phyloP scores from a whole-genome alignment of 2,888 invertebrate genomes.

The Apamea epomidion region DNA sequence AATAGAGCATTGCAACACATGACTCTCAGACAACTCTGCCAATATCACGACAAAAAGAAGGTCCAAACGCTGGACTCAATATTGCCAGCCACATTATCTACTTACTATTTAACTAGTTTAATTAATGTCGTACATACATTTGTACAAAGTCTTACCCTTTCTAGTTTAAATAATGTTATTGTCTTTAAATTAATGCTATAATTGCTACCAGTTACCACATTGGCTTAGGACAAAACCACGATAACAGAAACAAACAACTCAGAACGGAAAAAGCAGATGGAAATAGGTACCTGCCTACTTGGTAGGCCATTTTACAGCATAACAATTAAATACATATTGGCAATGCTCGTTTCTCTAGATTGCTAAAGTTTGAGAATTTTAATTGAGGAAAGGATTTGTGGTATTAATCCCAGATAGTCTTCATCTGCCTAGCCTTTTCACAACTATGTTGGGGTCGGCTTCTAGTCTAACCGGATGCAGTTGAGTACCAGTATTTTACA shows the following conservation, averaged over 20 bases:
- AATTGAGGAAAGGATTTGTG: conserved; percentile 20
- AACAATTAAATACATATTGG: conserved; percentile 1
- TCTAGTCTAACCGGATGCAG: no score
- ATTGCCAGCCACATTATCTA: neutral
- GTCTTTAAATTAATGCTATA: conserved; percentile 9
- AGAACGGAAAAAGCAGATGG: conserved; percentile 16
- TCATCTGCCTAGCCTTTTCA: no score
- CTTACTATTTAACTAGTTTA: neutral
- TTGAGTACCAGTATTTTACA: no score
- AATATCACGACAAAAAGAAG: neutral
- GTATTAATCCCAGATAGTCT: neutral
- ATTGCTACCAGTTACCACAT: conserved; percentile 8
- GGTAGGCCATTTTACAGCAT: neutral
- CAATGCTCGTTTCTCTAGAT: neutral
- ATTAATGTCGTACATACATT: neutral
- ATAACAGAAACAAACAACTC: conserved; percentile 48
- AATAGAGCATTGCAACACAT: neutral
- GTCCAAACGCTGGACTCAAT: neutral
- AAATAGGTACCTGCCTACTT: conserved; percentile 31
- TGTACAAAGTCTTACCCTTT: neutral
- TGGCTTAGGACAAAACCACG: conserved; percentile 43
- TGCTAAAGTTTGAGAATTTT: neutral
- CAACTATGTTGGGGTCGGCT: no score
- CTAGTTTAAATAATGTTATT: neutral
- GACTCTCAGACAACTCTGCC: neutral